These are phyloP conservation scores for Lutraria lutraria DNA, from an alignment of 2,888 invertebrate species.

Conservation along the genomic window DNA sequence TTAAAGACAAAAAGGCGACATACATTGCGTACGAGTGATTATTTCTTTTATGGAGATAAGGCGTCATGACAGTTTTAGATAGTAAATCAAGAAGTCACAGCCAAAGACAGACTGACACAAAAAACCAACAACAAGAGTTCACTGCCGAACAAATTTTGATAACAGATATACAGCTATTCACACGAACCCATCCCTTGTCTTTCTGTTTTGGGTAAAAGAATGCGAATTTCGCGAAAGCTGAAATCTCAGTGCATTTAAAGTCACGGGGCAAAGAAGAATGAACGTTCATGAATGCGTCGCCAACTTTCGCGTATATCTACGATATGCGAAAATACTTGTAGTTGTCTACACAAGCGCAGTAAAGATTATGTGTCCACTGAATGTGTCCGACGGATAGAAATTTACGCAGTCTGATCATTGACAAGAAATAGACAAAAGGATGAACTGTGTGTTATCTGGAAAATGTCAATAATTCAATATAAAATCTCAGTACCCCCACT, in stretches of 20 bases:
- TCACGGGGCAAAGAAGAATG: neutral
- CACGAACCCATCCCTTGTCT: neutral
- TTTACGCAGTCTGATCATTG: neutral
- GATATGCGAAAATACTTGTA: too few species aligned
- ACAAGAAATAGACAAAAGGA: neutral
- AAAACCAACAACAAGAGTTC: too few species aligned
- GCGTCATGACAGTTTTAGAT: neutral
- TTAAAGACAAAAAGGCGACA: neutral
- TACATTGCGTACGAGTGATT: neutral
- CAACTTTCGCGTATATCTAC: neutral
- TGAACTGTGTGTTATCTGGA: neutral
- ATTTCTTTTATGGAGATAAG: neutral
- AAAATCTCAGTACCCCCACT: neutral
- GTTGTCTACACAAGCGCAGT: neutral
- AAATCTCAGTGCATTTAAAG: neutral
- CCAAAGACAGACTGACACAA: neutral
- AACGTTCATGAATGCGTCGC: neutral
- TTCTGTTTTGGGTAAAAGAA: neutral
- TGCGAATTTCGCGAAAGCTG: neutral
- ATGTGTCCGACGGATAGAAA: neutral
- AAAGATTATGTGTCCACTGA: neutral
- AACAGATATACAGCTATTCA: too few species aligned
- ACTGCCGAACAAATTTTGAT: too few species aligned
- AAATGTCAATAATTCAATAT: slow-evolving; percentile 34
- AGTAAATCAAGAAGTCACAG: neutral